Evolutionary conservation across 2,888 invertebrate species (phyloP).

Genomic region (Phaonia tiefii): DNA sequence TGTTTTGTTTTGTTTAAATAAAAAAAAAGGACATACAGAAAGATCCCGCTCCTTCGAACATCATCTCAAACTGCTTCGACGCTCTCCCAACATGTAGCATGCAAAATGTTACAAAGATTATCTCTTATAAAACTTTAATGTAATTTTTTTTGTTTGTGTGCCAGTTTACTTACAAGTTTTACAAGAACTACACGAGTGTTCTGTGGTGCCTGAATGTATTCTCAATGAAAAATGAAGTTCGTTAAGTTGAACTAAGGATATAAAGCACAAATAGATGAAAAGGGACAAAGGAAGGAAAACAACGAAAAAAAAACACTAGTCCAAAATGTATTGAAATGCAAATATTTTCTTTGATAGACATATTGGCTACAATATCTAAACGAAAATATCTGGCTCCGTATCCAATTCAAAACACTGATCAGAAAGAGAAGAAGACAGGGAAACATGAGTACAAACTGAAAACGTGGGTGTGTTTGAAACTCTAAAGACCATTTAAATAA

Average conservation of each 20-base stretch:
- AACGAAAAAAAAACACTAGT: slow-evolving; percentile 3
- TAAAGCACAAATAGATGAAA: too few species aligned
- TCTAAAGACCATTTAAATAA: slow-evolving; percentile 6
- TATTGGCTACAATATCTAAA: slow-evolving; percentile 51
- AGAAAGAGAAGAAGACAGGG: background rate
- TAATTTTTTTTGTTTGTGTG: slow-evolving; percentile 46
- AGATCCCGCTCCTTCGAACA: too few species aligned
- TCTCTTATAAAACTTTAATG: slow-evolving; percentile 56
- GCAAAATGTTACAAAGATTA: slow-evolving; percentile 33
- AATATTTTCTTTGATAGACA: slow-evolving; percentile 47
- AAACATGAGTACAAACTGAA: background rate
- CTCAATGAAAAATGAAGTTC: slow-evolving; percentile 20
- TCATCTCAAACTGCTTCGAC: background rate
- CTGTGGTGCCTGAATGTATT: slow-evolving; percentile 6
- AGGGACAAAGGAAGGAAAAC: background rate
- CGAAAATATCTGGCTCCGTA: slow-evolving; percentile 35
- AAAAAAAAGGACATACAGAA: too few species aligned
- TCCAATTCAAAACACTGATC: background rate
- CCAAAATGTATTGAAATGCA: slow-evolving; percentile 45
- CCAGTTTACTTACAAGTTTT: slow-evolving; percentile 36
- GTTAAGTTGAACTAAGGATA: background rate
- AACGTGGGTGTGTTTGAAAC: background rate
- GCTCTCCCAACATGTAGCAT: too few species aligned
- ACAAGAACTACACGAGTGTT: background rate
- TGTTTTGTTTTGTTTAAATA: too few species aligned